phyloP scores from a whole-genome alignment of 1,140 invertebrate species.

The Polyergus mexicanus region DNA sequence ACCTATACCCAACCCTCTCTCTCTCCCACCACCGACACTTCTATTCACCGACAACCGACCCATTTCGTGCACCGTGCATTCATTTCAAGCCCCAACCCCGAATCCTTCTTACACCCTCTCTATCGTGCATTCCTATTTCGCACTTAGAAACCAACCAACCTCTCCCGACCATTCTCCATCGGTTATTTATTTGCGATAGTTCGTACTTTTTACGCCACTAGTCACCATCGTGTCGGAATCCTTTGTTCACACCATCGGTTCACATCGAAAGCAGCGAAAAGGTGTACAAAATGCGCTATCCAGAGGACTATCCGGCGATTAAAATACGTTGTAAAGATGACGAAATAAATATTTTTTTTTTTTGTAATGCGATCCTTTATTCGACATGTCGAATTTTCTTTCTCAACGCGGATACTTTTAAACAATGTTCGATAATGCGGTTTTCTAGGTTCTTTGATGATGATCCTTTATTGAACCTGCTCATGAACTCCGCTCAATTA shows the following conservation, averaged over 20 bases:
- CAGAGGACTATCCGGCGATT: not conserved
- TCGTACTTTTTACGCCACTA: conserved; percentile 68
- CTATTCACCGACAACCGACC: conserved; percentile 64
- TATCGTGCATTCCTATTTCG: conserved; percentile 39
- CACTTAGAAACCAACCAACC: conserved; percentile 50
- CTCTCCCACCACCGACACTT: conserved; percentile 60
- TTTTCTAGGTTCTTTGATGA: conserved; percentile 23
- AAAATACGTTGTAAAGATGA: conserved; percentile 43
- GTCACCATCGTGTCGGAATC: conserved; percentile 55
- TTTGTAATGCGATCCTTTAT: conserved; percentile 11
- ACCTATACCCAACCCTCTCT: conserved; percentile 35
- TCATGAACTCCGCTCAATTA: conserved; percentile 56
- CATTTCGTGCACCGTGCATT: conserved; percentile 69
- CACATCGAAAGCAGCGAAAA: not conserved
- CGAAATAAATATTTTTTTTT: conserved; percentile 29
- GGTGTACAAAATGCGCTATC: conserved; percentile 28
- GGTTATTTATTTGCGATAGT: conserved; percentile 77
- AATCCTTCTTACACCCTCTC: conserved; percentile 15
- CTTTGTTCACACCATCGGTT: conserved; percentile 64
- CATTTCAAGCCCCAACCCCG: conserved; percentile 59
- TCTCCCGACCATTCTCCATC: conserved; percentile 62
- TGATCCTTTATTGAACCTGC: conserved; percentile 22
- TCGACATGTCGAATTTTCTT: not conserved
- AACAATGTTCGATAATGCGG: conserved; percentile 40
- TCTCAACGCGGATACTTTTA: not conserved